Base-by-base conservation (phyloP, 2,113 vertebrate species). In the Lepidothrix coronata region DNA sequence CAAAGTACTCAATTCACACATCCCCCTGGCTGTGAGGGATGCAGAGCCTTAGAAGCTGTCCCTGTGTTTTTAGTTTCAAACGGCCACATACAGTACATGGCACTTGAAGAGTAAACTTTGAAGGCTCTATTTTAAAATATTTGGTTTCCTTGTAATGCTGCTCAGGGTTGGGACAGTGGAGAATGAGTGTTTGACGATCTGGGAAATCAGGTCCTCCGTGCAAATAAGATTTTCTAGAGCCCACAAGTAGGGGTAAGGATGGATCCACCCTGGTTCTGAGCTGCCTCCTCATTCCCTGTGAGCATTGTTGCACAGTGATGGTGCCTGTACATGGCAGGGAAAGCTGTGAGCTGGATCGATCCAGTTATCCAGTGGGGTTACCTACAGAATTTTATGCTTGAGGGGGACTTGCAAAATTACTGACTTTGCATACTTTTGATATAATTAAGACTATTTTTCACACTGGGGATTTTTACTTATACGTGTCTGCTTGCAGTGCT, bases 311-410 rank as follows among this genome's bases (percentile, higher is more conserved):
- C 68, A 14, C 6, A 11, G 20, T 5, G 49, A 19, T n/a, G 31
- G 49, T n/a, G 57, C 23, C 28, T 20, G 71, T 22, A 31, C 1
- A 2, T 0, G 5, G 55, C 15, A 14, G 35, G 59, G 37, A 33
- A 11, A 27, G 54, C 59, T 89, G 66, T n/a, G 54, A n/a, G 44
- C 35, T 49, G 76, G 12, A 14, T 2, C 33, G 46, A 46, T 11
- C 22, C 59, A 63, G 23, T 20, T 63, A 4, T 28, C 30, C 27
- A 6, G 51, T 4, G 31, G 58, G 9, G 48, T 59, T 39, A 72
- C 37, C 33, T 62, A 4, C 10, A 22, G 15, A 49, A 58, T 8
- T 11, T 11, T 57, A 4, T 7, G 5, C 25, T 31, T 59, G 22
- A 78, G 15, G 20, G 31, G 19, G 17, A 46, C 14, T 39, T 46